Conservation (phyloP, 2,797 vertebrate species). For the Trachops cirrhosus region DNA sequence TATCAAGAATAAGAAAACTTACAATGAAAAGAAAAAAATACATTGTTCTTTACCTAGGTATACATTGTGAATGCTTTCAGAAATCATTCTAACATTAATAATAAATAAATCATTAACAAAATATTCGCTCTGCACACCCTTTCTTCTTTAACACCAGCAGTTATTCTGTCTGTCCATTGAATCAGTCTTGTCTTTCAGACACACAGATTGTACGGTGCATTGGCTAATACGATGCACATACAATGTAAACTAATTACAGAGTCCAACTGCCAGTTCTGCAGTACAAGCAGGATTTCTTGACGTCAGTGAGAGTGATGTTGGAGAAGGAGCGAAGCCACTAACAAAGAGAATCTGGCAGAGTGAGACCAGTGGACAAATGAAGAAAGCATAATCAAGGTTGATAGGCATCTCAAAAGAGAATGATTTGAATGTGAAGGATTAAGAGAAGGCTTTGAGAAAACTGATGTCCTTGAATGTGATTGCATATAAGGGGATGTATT, state of each 20-base stretch:
- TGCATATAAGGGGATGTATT: not conserved
- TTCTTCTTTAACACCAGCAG: not conserved
- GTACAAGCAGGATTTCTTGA: not conserved
- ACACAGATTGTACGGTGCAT: not conserved
- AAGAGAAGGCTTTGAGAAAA: slow-evolving; percentile 20
- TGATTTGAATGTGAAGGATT: not conserved
- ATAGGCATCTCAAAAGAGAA: slow-evolving; percentile 7
- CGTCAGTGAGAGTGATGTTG: not conserved
- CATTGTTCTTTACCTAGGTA: not conserved
- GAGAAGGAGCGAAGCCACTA: not conserved
- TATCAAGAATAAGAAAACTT: slow-evolving; percentile 11
- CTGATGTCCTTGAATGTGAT: not conserved
- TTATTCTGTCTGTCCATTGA: not conserved
- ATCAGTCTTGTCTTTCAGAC: not conserved
- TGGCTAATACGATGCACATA: not conserved
- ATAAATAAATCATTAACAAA: slow-evolving; percentile 18
- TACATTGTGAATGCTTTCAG: not conserved
- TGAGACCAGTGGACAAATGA: not conserved
- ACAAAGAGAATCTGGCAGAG: not conserved
- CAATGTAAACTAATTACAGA: not conserved
- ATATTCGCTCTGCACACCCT: not conserved
- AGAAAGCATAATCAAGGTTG: not conserved
- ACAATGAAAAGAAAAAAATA: not conserved
- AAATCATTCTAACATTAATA: not conserved
- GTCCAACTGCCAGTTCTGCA: not conserved